Conservation (phyloP, 2,797 vertebrate genomes). For the Pogonophryne albipinna region DNA sequence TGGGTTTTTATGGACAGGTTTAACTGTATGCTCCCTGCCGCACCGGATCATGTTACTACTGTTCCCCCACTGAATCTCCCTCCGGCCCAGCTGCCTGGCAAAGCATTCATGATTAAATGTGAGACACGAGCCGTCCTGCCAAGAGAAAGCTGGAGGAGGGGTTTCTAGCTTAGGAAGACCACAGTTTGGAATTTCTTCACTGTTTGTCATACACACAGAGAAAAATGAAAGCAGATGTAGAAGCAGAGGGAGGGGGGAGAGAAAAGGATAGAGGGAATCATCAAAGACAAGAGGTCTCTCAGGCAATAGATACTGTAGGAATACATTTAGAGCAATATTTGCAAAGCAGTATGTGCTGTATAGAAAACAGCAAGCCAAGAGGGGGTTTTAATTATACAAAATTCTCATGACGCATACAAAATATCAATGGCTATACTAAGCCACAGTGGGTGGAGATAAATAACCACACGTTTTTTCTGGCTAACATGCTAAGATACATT, state of each 20-base stretch:
- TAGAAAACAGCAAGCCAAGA: conserved; percentile 26
- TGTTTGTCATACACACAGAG: conserved; percentile 86
- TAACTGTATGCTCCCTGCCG: conserved; percentile 66
- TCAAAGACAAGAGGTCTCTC: conserved; percentile 69
- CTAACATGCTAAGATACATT: conserved; percentile 40
- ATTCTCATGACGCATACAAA: conserved; percentile 45
- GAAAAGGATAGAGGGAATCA: conserved; percentile 49
- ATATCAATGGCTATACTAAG: conserved; percentile 45
- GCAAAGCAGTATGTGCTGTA: conserved; percentile 33
- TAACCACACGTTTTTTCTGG: conserved; percentile 48
- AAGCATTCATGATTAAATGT: conserved; percentile 84
- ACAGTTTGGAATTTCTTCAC: conserved; percentile 86
- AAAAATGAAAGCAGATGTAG: conserved; percentile 89
- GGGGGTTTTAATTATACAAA: conserved; percentile 57
- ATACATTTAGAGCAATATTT: conserved; percentile 66
- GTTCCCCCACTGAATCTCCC: conserved; percentile 67
- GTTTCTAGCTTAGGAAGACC: conserved; percentile 69
- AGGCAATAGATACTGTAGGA: conserved; percentile 62
- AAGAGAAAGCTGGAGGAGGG: conserved; percentile 80
- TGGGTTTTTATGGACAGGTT: conserved; percentile 63
- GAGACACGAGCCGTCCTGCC: conserved; percentile 84
- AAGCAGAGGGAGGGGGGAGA: conserved; percentile 53
- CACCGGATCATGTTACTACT: conserved; percentile 73
- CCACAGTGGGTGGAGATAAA: conserved; percentile 40
- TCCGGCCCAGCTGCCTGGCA: conserved; percentile 80